Base-by-base conservation (phyloP, 2,888 invertebrate genomes). In the Mechanitis messenoides region DNA sequence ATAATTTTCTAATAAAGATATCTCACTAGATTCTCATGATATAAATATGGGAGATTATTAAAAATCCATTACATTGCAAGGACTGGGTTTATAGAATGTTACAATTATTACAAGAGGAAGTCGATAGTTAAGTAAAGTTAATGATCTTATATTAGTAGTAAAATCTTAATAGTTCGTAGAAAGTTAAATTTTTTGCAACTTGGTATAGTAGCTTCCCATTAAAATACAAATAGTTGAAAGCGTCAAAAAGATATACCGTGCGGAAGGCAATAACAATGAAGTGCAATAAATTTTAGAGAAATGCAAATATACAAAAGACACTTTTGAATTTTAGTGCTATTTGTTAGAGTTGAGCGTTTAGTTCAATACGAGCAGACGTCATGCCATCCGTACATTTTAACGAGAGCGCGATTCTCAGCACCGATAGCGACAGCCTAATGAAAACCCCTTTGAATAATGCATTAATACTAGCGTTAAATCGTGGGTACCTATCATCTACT, bases 401-500 rank as follows among this genome's bases (percentile, higher is more conserved):
- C 87, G 87, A 88, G 89, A 86, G 84, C 83, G 82, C 83, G 89
- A 90, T 90, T 78, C 73, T 73, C 79, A 76, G 78, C 83, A 75
- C 83, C 83, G 89, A 90, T 90, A 87, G 77, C 76, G 79, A 84
- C 83, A 83, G 81, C 76, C 83, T 88, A 90, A 90, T 90, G 89
- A 89, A 90, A 90, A 87, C 87, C 80, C 83, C 80, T 81, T 80
- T 90, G 89, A 90, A 90, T 89, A 90, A 90, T 90, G 89, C 89
- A 90, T 89, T 87, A 85, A 89, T 87, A 87, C 86, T 76, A 84
- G 89, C 87, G 87, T 88, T 89, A 87, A 88, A 88, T 87, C 89
- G 88, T 89, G 89, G 85, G 85, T 84, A 84, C 83, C 80, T 79
- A 83, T 85, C 84, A 85, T 87, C 83, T 80, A 78, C 77, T 77